These are phyloP conservation scores for Conus canariensis DNA, from an alignment of 2,888 invertebrate species.

Conservation along the genomic window DNA sequence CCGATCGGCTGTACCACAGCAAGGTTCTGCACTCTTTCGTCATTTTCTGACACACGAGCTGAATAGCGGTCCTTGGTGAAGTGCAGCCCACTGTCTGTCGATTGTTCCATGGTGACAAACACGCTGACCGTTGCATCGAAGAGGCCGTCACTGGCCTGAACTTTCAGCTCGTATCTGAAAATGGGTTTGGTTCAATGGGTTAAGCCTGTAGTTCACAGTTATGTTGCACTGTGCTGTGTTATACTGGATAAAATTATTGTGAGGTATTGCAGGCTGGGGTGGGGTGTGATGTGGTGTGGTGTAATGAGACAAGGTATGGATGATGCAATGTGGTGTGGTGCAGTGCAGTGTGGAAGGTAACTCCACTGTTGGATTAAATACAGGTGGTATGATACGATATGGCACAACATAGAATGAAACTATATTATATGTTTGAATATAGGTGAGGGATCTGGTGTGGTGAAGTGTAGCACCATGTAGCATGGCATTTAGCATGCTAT, in stretches of 20 bases:
- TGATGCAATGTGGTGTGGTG: neutral
- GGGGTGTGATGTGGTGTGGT: too few species aligned
- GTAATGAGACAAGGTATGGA: too few species aligned
- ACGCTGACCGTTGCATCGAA: conserved; percentile 87
- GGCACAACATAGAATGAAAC: neutral
- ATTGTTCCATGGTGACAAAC: conserved; percentile 84
- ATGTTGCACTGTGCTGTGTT: too few species aligned
- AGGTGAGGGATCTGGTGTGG: too few species aligned
- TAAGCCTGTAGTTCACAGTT: neutral
- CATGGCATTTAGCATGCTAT: too few species aligned
- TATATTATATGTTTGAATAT: neutral
- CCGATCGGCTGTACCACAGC: conserved; percentile 94
- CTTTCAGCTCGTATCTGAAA: conserved; percentile 85
- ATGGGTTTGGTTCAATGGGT: neutral
- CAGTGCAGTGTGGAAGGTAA: neutral
- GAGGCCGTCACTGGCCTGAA: conserved; percentile 92
- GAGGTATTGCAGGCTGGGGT: too few species aligned
- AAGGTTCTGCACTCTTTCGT: conserved; percentile 89
- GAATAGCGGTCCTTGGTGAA: conserved; percentile 91
- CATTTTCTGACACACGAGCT: conserved; percentile 91
- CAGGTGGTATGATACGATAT: neutral
- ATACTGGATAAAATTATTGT: too few species aligned
- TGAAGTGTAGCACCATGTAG: too few species aligned
- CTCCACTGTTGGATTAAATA: neutral
- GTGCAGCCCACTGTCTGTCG: conserved; percentile 86